A percentile compares a stretch with the other conserved stretches of the same genome.
phyloP scores from a whole-genome alignment of 2,888 invertebrate species.

The Drosophila pullipes region DNA sequence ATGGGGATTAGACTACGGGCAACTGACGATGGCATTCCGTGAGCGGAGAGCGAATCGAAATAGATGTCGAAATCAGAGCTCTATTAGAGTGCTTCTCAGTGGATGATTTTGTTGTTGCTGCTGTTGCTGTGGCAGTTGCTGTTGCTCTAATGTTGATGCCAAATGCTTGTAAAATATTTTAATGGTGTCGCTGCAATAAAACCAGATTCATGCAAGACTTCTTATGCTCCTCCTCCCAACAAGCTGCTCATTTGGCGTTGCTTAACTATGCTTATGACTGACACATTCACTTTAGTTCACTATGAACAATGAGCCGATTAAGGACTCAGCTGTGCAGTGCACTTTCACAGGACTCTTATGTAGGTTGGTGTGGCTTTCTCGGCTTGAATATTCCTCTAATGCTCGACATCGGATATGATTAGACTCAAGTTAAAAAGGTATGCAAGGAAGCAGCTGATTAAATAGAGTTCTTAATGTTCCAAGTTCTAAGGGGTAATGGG shows the following conservation, averaged over 20 bases:
- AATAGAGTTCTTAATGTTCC: constrained; percentile 37
- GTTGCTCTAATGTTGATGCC: constrained; percentile 62
- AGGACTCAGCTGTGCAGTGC: constrained; percentile 34
- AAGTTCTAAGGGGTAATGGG: constrained; percentile 35
- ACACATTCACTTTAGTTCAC: constrained; percentile 33
- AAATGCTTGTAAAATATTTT: constrained; percentile 69
- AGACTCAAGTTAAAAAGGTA: neutral
- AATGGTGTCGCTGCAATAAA: constrained; percentile 41
- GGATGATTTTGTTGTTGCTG: constrained; percentile 42
- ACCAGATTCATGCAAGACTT: neutral
- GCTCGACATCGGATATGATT: neutral
- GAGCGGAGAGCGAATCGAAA: constrained; percentile 30
- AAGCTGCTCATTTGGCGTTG: constrained; percentile 39
- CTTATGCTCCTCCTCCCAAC: neutral
- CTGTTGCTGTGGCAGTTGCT: constrained; percentile 33
- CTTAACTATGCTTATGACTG: constrained; percentile 42
- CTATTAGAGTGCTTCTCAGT: constrained; percentile 10
- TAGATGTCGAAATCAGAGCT: constrained; percentile 44
- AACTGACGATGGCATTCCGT: constrained; percentile 57
- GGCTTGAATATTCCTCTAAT: neutral
- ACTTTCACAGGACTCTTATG: constrained; percentile 35
- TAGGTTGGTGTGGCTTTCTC: constrained; percentile 4
- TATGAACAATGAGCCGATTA: constrained; percentile 61
- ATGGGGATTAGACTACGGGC: constrained; percentile 7
- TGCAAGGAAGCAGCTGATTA: constrained; percentile 28